Base-by-base conservation (phyloP, 2,797 vertebrate species). In the Lepus townsendii region DNA sequence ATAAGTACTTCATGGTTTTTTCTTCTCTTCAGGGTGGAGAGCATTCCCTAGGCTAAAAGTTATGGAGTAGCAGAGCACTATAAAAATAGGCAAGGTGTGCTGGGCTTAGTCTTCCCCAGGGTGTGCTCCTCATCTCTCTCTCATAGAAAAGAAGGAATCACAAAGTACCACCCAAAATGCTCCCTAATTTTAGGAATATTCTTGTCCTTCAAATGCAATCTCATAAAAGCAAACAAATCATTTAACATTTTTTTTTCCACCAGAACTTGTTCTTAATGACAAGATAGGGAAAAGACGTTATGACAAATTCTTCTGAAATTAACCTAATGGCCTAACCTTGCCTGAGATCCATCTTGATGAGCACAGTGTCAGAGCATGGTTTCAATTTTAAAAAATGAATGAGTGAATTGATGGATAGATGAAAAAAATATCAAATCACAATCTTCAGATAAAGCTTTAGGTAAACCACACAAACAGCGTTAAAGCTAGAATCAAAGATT, bases 401-500 rank as follows among this genome's bases (percentile, higher is more conserved):
- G 38, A 91, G 63, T 26, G 47, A 76, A 27, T 50, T 13, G 60
- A 8, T 68, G 14, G 32, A n/a, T 69, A 10, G 22, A 13, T 50
- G n/a, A 80, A 85, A 63, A 83, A 83, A 75, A 62, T 38, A 68
- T 17, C 24, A 4, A 92, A 83, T 47, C 17, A 65, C 30, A 86
- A 62, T 72, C 10, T 16, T 89, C 71, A 66, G 32, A 50, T 38
- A 65, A 86, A 82, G 13, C 82, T 80, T 92, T 82, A 94, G 60
- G 17, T 52, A 92, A 95, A 80, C 54, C 66, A 68, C 22, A 91
- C 52, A 66, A 91, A 80, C 42, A 35, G 60, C 63, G 22, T n/a
- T 71, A 71, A 94, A 80, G 27, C 27, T 35, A 87, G 32, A 83
- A 66, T 66, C 72, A 42, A 84, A 79, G 63, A 57, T 83, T 13